These are phyloP conservation scores for Ceratitis capitata DNA, from an alignment of 1,140 invertebrate genomes.

Conservation along the genomic window DNA sequence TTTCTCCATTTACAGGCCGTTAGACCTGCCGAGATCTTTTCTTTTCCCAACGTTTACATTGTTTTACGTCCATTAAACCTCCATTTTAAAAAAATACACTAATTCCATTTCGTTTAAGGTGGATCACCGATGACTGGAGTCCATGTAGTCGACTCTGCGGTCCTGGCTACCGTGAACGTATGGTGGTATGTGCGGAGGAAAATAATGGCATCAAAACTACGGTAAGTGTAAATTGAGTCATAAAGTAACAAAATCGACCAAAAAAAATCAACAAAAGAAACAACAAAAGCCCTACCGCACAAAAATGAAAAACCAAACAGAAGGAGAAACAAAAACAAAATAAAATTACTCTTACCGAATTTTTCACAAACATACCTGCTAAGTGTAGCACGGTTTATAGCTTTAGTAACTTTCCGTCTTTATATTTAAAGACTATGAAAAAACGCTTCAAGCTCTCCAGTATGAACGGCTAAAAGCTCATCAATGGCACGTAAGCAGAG, in stretches of 20 bases:
- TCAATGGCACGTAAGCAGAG: background rate
- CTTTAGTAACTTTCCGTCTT: background rate
- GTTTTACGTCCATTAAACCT: too few species aligned
- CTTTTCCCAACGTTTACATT: too few species aligned
- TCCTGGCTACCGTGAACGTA: constrained; percentile 77
- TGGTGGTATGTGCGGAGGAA: constrained; percentile 83
- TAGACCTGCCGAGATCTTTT: too few species aligned
- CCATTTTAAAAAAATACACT: too few species aligned
- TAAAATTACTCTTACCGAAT: background rate
- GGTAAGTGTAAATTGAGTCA: constrained; percentile 67
- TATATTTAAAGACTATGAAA: background rate
- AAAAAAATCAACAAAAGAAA: background rate
- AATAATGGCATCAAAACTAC: constrained; percentile 74
- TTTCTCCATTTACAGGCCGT: constrained; percentile 9
- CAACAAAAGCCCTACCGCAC: background rate
- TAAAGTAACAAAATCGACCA: background rate
- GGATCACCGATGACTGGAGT: constrained; percentile 90
- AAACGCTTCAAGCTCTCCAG: background rate
- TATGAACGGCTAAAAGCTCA: background rate
- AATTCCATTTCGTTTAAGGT: constrained; percentile 71
- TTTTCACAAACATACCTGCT: background rate
- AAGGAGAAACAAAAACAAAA: background rate
- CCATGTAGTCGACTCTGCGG: constrained; percentile 85
- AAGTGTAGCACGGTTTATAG: background rate
- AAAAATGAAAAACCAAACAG: background rate